These are phyloP conservation scores for Prolemur simus DNA, from an alignment of 2,113 vertebrate species.

Conservation along the genomic window DNA sequence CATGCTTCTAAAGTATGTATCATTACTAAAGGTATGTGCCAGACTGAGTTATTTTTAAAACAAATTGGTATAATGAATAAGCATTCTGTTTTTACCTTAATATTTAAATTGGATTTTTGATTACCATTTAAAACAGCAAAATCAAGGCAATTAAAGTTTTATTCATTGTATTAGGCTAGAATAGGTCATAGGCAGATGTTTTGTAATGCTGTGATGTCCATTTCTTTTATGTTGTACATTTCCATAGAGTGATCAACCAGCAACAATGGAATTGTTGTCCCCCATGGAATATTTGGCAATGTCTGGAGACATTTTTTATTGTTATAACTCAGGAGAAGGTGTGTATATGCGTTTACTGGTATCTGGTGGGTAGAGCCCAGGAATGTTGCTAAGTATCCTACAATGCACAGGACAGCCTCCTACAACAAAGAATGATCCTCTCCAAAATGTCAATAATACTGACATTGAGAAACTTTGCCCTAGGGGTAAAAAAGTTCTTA, in stretches of 20 bases:
- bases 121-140: not conserved
- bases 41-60: slow-evolving; percentile 51
- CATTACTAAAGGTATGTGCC: slow-evolving; percentile 46
- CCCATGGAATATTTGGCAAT: not conserved
- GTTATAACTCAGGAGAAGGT: not conserved
- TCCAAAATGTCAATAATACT: not conserved
- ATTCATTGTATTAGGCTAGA: not conserved
- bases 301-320: not conserved
- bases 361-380: not conserved
- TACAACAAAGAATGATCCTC: not conserved
- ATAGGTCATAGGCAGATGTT: not conserved
- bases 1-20: slow-evolving; percentile 39
- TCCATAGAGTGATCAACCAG: not conserved
- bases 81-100: slow-evolving; percentile 30
- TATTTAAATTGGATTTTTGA: slow-evolving; percentile 53
- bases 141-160: slow-evolving; percentile 26
- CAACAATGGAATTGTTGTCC: not conserved
- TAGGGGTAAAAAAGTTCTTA: not conserved
- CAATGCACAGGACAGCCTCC: not conserved
- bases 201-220: not conserved
- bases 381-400: not conserved
- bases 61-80: slow-evolving; percentile 50
- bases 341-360: not conserved
- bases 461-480: not conserved
- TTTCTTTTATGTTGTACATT: not conserved